Percentiles rank a stretch among this genome's conserved stretches.
phyloP scores from a whole-genome alignment of 2,113 vertebrate genomes.

The Archilochus colubris region DNA sequence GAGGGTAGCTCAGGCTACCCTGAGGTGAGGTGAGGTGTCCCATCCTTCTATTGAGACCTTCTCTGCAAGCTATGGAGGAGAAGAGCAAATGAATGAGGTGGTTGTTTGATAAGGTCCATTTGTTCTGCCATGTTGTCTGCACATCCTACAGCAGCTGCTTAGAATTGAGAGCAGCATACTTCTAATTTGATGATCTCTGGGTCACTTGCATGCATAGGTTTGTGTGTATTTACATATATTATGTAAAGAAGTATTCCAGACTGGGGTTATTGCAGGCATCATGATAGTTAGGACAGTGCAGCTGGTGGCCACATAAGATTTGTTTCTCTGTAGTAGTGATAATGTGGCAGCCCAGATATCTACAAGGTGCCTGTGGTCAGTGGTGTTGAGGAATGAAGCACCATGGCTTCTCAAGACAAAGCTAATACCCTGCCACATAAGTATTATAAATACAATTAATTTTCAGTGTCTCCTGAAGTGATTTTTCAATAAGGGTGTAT shows the following conservation, averaged over 20 bases:
- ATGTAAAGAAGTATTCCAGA: not conserved
- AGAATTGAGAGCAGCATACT: not conserved
- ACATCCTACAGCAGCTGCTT: not conserved
- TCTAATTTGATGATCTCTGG: not conserved
- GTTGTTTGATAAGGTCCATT: not conserved
- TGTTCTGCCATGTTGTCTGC: not conserved
- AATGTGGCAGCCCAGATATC: not conserved
- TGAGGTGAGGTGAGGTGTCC: not conserved
- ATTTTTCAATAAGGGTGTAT: not conserved
- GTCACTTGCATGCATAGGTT: not conserved
- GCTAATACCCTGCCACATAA: not conserved
- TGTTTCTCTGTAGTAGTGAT: not conserved
- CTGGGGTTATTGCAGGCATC: not conserved
- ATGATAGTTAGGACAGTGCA: not conserved
- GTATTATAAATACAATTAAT: not conserved
- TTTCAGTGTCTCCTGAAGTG: not conserved
- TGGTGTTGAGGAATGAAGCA: not conserved
- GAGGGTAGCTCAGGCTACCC: not conserved
- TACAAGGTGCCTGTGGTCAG: not conserved
- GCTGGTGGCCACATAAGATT: not conserved
- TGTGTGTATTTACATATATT: not conserved
- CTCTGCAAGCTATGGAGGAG: rapidly evolving
- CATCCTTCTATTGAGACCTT: not conserved
- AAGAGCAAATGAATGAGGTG: too few relatives aligned
- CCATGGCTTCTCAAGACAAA: not conserved